Conservation (phyloP, 2,113 vertebrate genomes). For the Brachirus orientalis region DNA sequence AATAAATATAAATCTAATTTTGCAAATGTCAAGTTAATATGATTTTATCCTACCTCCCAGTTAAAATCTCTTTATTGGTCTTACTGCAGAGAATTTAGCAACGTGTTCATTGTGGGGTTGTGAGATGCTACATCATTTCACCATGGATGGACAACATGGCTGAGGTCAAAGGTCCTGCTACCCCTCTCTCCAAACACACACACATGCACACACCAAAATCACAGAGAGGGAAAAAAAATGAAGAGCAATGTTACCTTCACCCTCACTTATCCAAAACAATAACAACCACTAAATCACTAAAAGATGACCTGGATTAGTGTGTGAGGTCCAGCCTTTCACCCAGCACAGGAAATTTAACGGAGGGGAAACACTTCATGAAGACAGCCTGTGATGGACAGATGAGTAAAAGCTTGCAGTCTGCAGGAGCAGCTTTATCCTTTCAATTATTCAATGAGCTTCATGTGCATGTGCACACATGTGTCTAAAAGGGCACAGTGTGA, state of each 20-base stretch:
- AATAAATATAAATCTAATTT: no score
- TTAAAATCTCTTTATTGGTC: no score
- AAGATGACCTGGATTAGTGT: background rate
- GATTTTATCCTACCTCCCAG: no score
- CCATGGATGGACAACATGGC: background rate
- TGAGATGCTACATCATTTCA: slow-evolving; percentile 33
- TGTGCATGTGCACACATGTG: slow-evolving; percentile 17
- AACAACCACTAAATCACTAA: no score
- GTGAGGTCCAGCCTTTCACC: slow-evolving; percentile 1
- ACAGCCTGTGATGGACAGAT: background rate
- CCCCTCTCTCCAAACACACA: no score
- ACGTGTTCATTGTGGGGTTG: slow-evolving; percentile 1
- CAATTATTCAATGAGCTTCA: background rate
- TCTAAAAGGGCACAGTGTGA: no score
- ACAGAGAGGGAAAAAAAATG: background rate
- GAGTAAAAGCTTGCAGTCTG: background rate
- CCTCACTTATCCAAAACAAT: no score
- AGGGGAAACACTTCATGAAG: background rate
- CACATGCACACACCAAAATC: background rate
- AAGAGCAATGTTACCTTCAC: no score
- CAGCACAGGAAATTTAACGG: slow-evolving; percentile 40
- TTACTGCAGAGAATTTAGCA: background rate
- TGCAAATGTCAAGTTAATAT: no score
- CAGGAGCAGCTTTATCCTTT: background rate
- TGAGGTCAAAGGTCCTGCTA: slow-evolving; percentile 37